Evolutionary conservation across 2,888 invertebrate genomes (phyloP).

Genomic region (Leucophenga montana): DNA sequence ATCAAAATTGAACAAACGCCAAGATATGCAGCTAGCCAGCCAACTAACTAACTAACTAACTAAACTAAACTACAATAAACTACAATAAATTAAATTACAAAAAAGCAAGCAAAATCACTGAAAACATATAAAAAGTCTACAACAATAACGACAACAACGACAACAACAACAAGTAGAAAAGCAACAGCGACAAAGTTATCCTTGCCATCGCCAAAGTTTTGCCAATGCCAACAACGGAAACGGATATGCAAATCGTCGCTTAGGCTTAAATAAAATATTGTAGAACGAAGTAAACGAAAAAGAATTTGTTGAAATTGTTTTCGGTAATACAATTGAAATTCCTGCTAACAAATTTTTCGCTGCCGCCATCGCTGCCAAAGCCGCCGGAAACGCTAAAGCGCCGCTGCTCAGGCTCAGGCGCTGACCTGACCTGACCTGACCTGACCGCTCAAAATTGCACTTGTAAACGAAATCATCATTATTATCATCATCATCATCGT

Average conservation of each 20-base stretch:
- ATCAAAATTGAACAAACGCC: slow-evolving; percentile 15
- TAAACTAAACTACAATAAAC: neutral
- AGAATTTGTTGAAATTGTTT: slow-evolving; percentile 14
- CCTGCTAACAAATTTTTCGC: slow-evolving; percentile 29
- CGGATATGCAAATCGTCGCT: slow-evolving; percentile 57
- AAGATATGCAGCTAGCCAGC: slow-evolving; percentile 16
- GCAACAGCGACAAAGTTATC: slow-evolving; percentile 27
- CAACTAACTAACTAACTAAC: slow-evolving; percentile 14
- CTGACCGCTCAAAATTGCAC: neutral
- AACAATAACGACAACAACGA: slow-evolving; percentile 32
- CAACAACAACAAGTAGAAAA: slow-evolving; percentile 30
- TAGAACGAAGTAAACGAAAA: slow-evolving; percentile 24
- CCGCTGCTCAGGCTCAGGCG: neutral
- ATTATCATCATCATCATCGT: too few species aligned
- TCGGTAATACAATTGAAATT: slow-evolving; percentile 28
- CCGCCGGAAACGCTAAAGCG: slow-evolving; percentile 19
- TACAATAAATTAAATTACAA: neutral
- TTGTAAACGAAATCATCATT: slow-evolving; percentile 2
- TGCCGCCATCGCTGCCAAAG: neutral
- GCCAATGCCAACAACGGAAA: slow-evolving; percentile 39
- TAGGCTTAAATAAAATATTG: slow-evolving; percentile 36
- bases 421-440: slow-evolving; percentile 24
- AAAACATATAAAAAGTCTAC: slow-evolving; percentile 28
- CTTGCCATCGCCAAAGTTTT: slow-evolving; percentile 13
- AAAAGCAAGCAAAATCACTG: neutral